Percentiles rank a stretch among this genome's conserved stretches.
These are phyloP conservation scores for Drosophila pseudotalamancana DNA, from an alignment of 2,888 invertebrate species.

Conservation along the genomic window DNA sequence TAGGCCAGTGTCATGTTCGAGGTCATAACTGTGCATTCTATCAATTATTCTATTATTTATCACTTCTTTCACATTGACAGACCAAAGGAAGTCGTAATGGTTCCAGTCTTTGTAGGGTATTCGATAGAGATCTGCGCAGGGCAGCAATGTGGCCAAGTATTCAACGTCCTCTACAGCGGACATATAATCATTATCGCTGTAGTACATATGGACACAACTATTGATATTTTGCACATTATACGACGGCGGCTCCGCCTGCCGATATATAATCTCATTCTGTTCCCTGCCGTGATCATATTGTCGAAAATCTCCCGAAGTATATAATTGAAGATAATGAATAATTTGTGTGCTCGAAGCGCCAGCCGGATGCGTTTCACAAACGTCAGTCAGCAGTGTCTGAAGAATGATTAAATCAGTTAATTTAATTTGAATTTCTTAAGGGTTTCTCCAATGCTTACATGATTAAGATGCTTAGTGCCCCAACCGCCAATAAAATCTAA, in stretches of 20 bases:
- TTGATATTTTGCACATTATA: slow-evolving; percentile 87
- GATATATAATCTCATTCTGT: slow-evolving; percentile 86
- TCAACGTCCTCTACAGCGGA: slow-evolving; percentile 86
- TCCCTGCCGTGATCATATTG: slow-evolving; percentile 86
- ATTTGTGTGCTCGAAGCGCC: slow-evolving; percentile 89
- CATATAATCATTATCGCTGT: slow-evolving; percentile 88
- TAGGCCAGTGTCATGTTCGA: slow-evolving; percentile 42
- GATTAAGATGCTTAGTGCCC: slow-evolving; percentile 81
- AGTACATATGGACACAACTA: slow-evolving; percentile 88
- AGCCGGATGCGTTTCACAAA: slow-evolving; percentile 88
- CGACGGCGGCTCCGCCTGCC: slow-evolving; percentile 85
- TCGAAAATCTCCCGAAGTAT: slow-evolving; percentile 85
- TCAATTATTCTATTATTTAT: slow-evolving; percentile 85
- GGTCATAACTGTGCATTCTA: slow-evolving; percentile 71
- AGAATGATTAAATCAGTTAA: slow-evolving; percentile 58
- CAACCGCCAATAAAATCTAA: slow-evolving; percentile 81
- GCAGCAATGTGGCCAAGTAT: slow-evolving; percentile 84
- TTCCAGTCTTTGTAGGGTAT: slow-evolving; percentile 86
- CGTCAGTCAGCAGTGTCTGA: slow-evolving; percentile 88
- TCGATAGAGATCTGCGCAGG: slow-evolving; percentile 85
- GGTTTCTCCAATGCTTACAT: slow-evolving; percentile 60
- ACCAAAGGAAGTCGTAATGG: slow-evolving; percentile 90
- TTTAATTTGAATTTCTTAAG: no score
- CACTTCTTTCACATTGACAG: slow-evolving; percentile 86
- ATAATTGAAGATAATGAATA: slow-evolving; percentile 89